Evolutionary conservation across 2,888 invertebrate species (phyloP), one percentile per base, ranked within the genome.

Genomic region (Ceratothoa steindachneri): DNA sequence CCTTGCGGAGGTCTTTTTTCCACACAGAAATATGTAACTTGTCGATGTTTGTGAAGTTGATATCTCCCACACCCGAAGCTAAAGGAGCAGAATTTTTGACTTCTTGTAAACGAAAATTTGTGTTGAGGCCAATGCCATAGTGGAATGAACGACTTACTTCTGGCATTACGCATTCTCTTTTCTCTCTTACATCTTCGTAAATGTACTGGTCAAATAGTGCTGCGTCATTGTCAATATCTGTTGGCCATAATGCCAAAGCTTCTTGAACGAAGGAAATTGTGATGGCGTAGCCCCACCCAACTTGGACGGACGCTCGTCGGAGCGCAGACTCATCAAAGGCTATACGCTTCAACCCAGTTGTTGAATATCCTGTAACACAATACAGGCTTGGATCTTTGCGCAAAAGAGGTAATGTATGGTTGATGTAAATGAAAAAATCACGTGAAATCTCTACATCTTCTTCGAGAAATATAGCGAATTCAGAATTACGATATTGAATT

Each of bases 351-450:
- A 31, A 31, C 7, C 69, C 64, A 15, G 51, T 60, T 1, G 67
- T 28, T 2, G 70, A 67, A 31, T 60, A 69, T 12, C 68, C 74
- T 19, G 71, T 76, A 55, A 73, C 69, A 64, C 79, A 79, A 65
- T 79, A 79, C 30, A 79, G 51, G 0, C 74, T 71, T 5, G 65
- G 64, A 64, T 79, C 79, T 0, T 41, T 22, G 22, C 67, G 31
- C 7, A 79, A 67, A 12, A 79, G 51, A 66, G 66, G 71, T 22
- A 79, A 60, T 15, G 75, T 76, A 28, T 79, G 79, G 29, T 69
- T 74, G 70, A 79, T 74, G 69, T 60, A 76, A 15, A 72, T 72
- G 72, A 79, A 79, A 65, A 79, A 79, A 60, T 79, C 79, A 19
- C 70, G 72, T 2, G 76, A 76, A n/a, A 76, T 70, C 31, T 76